phyloP scores from a whole-genome alignment of 2,113 vertebrate genomes.

The Ibidorhyncha struthersii region DNA sequence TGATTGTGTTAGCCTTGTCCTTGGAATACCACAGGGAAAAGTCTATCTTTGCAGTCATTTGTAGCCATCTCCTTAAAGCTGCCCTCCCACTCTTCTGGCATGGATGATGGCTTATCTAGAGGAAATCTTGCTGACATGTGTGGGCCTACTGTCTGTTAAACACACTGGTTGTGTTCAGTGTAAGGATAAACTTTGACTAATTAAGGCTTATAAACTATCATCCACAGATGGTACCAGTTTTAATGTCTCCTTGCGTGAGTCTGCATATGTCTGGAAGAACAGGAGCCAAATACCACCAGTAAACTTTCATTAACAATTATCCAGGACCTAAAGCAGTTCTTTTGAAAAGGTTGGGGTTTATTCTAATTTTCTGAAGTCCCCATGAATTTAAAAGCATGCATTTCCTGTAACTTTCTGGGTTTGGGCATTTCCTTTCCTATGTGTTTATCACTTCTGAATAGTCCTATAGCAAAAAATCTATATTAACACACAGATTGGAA shows the following conservation, averaged over 20 bases:
- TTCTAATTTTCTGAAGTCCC: not conserved
- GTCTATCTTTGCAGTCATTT: not conserved
- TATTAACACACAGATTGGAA: not conserved
- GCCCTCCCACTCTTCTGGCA: slow-evolving; percentile 20
- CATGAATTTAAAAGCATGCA: not conserved
- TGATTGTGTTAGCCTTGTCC: not conserved
- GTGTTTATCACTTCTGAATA: not conserved
- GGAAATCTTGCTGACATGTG: slow-evolving; percentile 50
- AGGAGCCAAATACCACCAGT: slow-evolving; percentile 19
- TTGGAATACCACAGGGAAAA: not conserved
- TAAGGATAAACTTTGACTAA: slow-evolving; percentile 71
- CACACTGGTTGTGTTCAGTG: slow-evolving; percentile 48
- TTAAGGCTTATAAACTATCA: slow-evolving; percentile 64
- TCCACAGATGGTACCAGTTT: slow-evolving; percentile 56
- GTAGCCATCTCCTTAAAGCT: not conserved
- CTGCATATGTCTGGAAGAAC: slow-evolving; percentile 28
- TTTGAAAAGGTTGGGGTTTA: not conserved
- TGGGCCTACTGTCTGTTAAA: slow-evolving; percentile 66
- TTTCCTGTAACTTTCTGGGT: not conserved
- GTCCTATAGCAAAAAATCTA: not conserved
- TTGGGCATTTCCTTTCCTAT: not conserved
- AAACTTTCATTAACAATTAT: not conserved
- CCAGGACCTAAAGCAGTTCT: not conserved
- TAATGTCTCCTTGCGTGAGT: slow-evolving; percentile 27
- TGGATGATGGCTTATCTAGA: slow-evolving; percentile 6